Base-by-base conservation (phyloP, 1,140 invertebrate species). In the Drosophila serrata region DNA sequence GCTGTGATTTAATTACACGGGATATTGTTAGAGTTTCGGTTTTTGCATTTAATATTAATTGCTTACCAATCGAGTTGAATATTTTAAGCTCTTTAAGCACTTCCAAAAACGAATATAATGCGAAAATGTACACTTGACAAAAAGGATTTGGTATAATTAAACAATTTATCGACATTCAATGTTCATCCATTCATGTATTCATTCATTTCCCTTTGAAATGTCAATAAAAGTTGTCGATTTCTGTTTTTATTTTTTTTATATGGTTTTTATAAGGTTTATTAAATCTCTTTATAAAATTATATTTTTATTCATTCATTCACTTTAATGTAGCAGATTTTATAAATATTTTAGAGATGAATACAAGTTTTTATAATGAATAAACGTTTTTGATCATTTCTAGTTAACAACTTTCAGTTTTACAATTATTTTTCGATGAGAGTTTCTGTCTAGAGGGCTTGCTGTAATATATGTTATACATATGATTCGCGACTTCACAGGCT, bases 11-110 rank as follows among this genome's bases (percentile, higher is more conserved):
- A 49, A 72, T 72, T 72, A 75, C 39, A 57, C 33, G 49, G 33
- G 19, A n/a, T 33, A 17, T 17, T 42, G 22, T 53, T 27, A 22
- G 33, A 69, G 11, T 39, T 51, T 45, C 1, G 33, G 33, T 43
- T 53, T 53, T 39, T 39, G 31, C 33, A 29, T 40, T 57, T 24
- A 35, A 37, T 45, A 68, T 75, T 76, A 84, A 85, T 68, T 80
- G 72, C 58, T 68, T 72, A 67, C 67, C 57, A 72, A 63, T 56
- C 62, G 37, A 22, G 59, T 13, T 45, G 24, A 60, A 29, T 22
- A 53, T 53, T 35, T 53, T 29, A 19, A 31, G 37, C 29, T 4
- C 12, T 51, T 51, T 27, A 19, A 35, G 45, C 22, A 13, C n/a
- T 43, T 9, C 13, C 19, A 43, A 42, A 24, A 33, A n/a, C 59